A percentile compares a stretch with the other conserved stretches of the same genome.
Evolutionary conservation across 92 coral and sea anemone species (phyloP).

Genomic region (Porites divaricata): DNA sequence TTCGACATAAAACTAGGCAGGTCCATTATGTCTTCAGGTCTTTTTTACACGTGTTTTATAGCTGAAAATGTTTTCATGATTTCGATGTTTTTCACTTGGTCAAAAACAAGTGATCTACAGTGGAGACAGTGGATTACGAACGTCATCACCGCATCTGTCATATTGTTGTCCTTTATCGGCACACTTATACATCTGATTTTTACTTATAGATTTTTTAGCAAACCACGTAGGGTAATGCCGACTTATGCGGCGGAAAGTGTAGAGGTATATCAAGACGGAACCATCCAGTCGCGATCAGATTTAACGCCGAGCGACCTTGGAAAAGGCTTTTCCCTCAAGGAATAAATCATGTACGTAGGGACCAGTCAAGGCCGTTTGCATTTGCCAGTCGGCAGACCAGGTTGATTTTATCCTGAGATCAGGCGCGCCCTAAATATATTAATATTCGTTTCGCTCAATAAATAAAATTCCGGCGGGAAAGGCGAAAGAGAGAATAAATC

Average conservation of each 20-base stretch:
- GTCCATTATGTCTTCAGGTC: conserved; percentile 60
- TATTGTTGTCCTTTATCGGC: conserved; percentile 24
- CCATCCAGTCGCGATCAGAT: conserved; percentile 7
- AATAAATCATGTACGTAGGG: neutral
- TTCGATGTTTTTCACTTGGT: conserved; percentile 51
- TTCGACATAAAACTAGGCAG: conserved; percentile 70
- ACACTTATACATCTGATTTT: conserved; percentile 8
- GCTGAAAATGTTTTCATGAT: conserved; percentile 66
- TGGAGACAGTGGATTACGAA: conserved; percentile 18
- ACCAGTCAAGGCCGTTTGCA: too few species aligned
- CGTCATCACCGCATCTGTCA: neutral
- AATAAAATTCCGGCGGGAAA: too few species aligned
- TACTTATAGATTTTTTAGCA: conserved; percentile 14
- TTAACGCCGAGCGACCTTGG: neutral
- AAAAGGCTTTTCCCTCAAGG: conserved; percentile 6
- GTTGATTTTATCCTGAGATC: too few species aligned
- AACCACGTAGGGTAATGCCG: conserved; percentile 14
- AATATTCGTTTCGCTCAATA: too few species aligned
- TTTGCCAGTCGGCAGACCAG: too few species aligned
- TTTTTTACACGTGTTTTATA: conserved; percentile 59
- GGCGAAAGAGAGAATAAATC: too few species aligned
- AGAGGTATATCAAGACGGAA: neutral
- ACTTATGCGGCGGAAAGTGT: neutral
- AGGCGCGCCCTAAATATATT: too few species aligned
- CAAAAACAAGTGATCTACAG: conserved; percentile 1